These are phyloP conservation scores for Aurelia coerulea DNA, from an alignment of 30 jellyfish, hydroid and myxozoan species.

Conservation along the genomic window DNA sequence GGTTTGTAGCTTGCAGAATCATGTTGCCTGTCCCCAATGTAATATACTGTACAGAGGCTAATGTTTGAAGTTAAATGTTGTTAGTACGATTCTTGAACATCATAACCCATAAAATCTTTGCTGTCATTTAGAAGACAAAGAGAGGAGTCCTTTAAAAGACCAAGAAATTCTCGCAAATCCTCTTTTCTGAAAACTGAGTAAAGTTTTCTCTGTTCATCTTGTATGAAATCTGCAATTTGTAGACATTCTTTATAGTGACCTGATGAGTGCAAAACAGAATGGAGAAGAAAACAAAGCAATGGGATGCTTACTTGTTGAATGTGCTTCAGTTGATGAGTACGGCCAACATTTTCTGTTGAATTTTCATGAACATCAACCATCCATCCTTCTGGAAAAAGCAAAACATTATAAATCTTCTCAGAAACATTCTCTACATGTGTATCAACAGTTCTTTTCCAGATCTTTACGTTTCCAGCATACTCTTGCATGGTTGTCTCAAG, in stretches of 20 bases:
- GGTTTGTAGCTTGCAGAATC: too few relatives aligned
- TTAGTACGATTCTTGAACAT: conserved; percentile 17
- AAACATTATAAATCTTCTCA: conserved; percentile 81
- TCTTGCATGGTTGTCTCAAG: conserved; percentile 80
- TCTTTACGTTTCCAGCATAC: conserved; percentile 33
- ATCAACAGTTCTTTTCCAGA: conserved; percentile 55
- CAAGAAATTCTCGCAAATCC: conserved; percentile 75
- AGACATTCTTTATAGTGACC: conserved; percentile 74
- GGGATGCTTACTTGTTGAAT: conserved; percentile 86
- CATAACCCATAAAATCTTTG: conserved; percentile 71
- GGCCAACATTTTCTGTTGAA: conserved; percentile 14
- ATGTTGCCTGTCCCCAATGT: too few relatives aligned
- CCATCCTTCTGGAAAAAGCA: conserved; percentile 96
- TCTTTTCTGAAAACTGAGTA: conserved; percentile 65
- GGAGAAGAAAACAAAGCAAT: conserved; percentile 75
- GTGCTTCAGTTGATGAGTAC: conserved; percentile 63
- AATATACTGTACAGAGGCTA: too few relatives aligned
- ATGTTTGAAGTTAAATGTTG: background rate
- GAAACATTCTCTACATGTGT: conserved; percentile 67
- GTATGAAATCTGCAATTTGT: conserved; percentile 80
- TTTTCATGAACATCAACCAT: conserved; percentile 65
- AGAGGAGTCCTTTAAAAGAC: conserved; percentile 74
- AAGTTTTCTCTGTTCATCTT: conserved; percentile 61
- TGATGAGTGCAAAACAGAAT: conserved; percentile 75
- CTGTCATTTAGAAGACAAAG: conserved; percentile 64